A percentile compares a stretch with the other conserved stretches of the same genome.
Conservation (phyloP, 2,113 vertebrate species). For the Phaethon lepturus region DNA sequence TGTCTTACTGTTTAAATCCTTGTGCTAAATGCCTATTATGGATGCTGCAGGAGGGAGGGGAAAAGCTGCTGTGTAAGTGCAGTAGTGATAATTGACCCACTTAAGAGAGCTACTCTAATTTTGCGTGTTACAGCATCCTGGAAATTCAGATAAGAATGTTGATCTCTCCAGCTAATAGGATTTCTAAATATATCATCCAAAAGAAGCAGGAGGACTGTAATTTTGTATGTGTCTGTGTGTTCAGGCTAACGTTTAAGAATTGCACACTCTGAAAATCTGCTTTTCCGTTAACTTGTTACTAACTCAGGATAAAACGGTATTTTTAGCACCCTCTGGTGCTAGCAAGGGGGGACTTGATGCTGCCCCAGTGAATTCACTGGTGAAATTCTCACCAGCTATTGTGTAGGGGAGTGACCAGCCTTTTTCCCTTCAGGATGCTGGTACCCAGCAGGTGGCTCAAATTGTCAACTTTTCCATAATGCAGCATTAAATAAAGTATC, state of each 20-base stretch:
- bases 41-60: conserved; percentile 40
- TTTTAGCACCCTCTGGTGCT: conserved; percentile 9
- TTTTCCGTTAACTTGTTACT: conserved; percentile 16
- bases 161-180: conserved; percentile 71
- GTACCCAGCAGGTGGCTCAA: conserved; percentile 49
- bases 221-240: neutral
- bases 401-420: neutral
- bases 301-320: neutral
- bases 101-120: conserved; percentile 72
- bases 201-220: conserved; percentile 43
- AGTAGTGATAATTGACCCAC: conserved; percentile 68
- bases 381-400: neutral
- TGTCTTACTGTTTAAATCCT: conserved; percentile 23
- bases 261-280: conserved; percentile 32
- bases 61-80: conserved; percentile 60
- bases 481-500: conserved; percentile 10
- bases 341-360: neutral
- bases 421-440: conserved; percentile 25
- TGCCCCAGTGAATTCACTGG: neutral
- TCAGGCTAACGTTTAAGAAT: conserved; percentile 41
- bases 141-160: conserved; percentile 71
- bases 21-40: conserved; percentile 18
- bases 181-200: conserved; percentile 69
- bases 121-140: conserved; percentile 69
- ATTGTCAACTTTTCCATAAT: conserved; percentile 49